Evolutionary conservation across 2,113 vertebrate genomes (phyloP).

Genomic region (Marmota flaviventris): DNA sequence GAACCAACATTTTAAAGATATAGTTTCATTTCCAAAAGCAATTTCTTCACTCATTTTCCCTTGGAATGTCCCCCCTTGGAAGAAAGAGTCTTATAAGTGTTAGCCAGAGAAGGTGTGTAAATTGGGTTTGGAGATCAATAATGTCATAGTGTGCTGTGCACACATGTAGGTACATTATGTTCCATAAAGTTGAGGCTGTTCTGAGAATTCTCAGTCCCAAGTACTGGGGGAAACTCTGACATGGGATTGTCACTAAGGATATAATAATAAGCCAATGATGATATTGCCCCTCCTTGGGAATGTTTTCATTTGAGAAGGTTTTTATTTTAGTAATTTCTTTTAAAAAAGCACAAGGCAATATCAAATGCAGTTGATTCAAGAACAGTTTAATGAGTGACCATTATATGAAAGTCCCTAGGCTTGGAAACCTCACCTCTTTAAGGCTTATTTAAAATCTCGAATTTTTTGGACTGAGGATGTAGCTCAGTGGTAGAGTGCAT

Average conservation of each 20-base stretch:
- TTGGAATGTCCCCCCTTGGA: background rate
- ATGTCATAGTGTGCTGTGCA: background rate
- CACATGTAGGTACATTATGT: background rate
- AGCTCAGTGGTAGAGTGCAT: background rate
- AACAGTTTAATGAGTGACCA: background rate
- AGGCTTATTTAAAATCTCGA: background rate
- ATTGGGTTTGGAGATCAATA: background rate
- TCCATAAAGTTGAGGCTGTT: background rate
- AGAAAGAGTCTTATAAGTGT: background rate
- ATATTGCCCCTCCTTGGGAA: background rate
- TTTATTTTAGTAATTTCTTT: slow-evolving; percentile 62
- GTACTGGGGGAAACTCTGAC: background rate
- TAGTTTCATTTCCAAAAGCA: slow-evolving; percentile 43
- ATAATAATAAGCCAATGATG: background rate
- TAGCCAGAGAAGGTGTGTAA: slow-evolving; percentile 22
- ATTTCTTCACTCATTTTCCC: slow-evolving; percentile 57
- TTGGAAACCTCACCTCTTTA: slow-evolving; percentile 40
- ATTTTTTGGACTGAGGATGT: background rate
- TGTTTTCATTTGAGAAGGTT: background rate
- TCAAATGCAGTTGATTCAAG: slow-evolving; percentile 14
- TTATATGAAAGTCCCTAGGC: background rate
- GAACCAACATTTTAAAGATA: slow-evolving; percentile 4
- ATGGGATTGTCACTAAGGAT: background rate
- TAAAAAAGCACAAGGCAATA: background rate
- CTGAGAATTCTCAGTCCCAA: background rate